These are phyloP conservation scores for Euphydryas editha DNA, from an alignment of 2,888 invertebrate species.

Conservation along the genomic window DNA sequence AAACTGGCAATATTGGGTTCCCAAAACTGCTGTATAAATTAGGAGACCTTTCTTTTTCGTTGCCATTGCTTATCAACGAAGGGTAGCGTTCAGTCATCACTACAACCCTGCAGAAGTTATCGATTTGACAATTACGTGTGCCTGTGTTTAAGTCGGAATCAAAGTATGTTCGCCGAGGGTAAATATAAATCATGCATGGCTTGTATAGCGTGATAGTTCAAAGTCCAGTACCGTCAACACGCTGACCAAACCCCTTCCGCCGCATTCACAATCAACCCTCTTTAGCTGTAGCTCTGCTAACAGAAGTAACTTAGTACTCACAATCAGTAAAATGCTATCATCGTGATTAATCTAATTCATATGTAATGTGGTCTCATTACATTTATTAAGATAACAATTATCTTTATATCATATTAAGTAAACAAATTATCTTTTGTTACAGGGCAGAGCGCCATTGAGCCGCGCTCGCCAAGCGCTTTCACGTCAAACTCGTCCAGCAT, in stretches of 20 bases:
- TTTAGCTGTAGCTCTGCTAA: slow-evolving; percentile 32
- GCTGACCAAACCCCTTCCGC: slow-evolving; percentile 57
- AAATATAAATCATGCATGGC: slow-evolving; percentile 83
- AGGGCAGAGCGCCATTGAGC: slow-evolving; percentile 83
- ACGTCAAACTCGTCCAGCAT: slow-evolving; percentile 90
- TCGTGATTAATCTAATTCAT: slow-evolving; percentile 20
- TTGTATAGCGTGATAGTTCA: slow-evolving; percentile 85
- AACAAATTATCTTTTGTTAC: slow-evolving; percentile 57
- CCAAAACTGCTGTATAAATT: slow-evolving; percentile 78
- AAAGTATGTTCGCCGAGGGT: slow-evolving; percentile 83
- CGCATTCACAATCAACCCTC: slow-evolving; percentile 59
- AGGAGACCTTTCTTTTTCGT: slow-evolving; percentile 65
- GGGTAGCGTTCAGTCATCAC: slow-evolving; percentile 61
- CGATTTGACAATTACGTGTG: slow-evolving; percentile 72
- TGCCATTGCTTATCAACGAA: slow-evolving; percentile 64
- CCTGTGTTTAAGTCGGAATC: slow-evolving; percentile 74
- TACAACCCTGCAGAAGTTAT: slow-evolving; percentile 58
- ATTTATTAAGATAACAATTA: slow-evolving; percentile 29
- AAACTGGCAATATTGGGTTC: slow-evolving; percentile 78
- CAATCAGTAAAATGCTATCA: slow-evolving; percentile 16
- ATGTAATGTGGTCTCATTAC: slow-evolving; percentile 35
- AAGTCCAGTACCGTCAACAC: slow-evolving; percentile 69
- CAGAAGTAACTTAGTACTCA: slow-evolving; percentile 18
- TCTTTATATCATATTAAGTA: slow-evolving; percentile 46
- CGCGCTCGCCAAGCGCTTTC: slow-evolving; percentile 83